phyloP scores from a whole-genome alignment of 2,888 invertebrate species.

The Anagyrus pseudococci region DNA sequence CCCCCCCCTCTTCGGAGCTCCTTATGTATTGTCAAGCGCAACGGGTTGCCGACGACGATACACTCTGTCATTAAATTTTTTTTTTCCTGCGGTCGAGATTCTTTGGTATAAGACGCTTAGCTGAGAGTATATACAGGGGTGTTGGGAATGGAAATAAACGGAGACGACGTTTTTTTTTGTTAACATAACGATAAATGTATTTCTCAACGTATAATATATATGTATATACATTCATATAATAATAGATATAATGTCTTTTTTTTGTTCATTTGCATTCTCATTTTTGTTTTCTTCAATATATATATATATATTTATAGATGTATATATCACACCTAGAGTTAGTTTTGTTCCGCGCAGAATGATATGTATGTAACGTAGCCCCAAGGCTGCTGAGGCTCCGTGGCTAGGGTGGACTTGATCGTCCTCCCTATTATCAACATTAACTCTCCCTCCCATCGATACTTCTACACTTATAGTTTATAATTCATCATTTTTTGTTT shows the following conservation, averaged over 20 bases:
- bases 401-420: conserved; percentile 2
- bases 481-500: no score
- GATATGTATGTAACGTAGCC: conserved; percentile 58
- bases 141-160: no score
- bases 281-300: conserved; percentile 32
- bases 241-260: conserved; percentile 34
- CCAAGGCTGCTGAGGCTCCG: conserved; percentile 41
- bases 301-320: conserved; percentile 41
- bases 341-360: conserved; percentile 57
- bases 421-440: background rate
- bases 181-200: conserved; percentile 52
- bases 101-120: no score
- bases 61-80: no score
- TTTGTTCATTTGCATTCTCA: background rate
- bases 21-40: no score
- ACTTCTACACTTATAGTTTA: no score
- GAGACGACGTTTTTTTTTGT: conserved; percentile 62
- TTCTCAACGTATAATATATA: conserved; percentile 45
- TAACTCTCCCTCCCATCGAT: background rate
- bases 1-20: no score
- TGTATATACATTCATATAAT: conserved; percentile 48
- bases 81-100: no score
- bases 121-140: no score
- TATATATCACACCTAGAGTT: conserved; percentile 54
- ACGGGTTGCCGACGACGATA: no score